Conservation (phyloP, 2,888 invertebrate species). For the Mantis religiosa region DNA sequence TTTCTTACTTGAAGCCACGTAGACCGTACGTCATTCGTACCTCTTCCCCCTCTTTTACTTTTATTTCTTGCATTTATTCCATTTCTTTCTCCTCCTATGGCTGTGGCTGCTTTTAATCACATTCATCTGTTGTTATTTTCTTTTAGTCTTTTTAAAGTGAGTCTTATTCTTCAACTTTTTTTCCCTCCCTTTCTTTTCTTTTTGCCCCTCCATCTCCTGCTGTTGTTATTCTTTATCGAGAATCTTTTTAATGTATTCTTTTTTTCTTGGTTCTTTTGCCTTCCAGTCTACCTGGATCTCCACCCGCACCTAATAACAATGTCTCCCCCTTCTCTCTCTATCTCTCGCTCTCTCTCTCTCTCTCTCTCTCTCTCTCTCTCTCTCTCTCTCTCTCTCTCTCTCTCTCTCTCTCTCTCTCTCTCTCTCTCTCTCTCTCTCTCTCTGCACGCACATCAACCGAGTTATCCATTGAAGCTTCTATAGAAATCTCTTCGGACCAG, state of each 20-base stretch:
- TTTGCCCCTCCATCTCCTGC: slow-evolving; percentile 13
- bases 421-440: background rate
- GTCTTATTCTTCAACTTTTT: slow-evolving; percentile 11
- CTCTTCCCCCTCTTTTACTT: background rate
- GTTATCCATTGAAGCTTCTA: background rate
- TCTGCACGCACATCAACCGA: slow-evolving; percentile 15
- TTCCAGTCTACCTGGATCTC: background rate
- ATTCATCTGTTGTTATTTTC: slow-evolving; percentile 14
- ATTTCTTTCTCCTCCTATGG: slow-evolving; percentile 4
- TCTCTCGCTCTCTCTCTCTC: background rate
- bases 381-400: background rate
- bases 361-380: background rate
- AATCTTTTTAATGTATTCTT: slow-evolving; percentile 30
- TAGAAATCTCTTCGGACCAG: slow-evolving; percentile 21
- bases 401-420: background rate
- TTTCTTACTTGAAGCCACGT: background rate
- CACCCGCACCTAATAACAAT: slow-evolving; percentile 27
- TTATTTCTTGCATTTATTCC: slow-evolving; percentile 6
- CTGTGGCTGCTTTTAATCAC: slow-evolving; percentile 9
- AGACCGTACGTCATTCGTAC: background rate
- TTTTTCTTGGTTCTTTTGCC: slow-evolving; percentile 16
- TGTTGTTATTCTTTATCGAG: slow-evolving; percentile 28
- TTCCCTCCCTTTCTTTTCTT: background rate
- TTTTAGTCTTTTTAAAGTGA: slow-evolving; percentile 14
- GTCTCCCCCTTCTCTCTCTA: background rate